phyloP scores from a whole-genome alignment of 1,140 invertebrate genomes.

The Planococcus citri region DNA sequence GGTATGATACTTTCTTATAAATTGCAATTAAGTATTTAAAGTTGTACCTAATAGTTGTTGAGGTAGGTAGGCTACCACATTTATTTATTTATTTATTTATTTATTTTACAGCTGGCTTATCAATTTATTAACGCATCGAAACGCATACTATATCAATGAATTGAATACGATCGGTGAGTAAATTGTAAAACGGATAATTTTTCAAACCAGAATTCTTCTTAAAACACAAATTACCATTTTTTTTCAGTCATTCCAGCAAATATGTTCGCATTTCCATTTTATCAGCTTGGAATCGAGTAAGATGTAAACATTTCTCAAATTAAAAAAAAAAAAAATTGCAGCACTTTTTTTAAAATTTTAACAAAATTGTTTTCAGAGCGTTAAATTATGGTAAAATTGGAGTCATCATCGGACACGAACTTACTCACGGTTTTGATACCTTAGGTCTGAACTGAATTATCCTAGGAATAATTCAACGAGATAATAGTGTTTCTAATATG shows the following conservation, averaged over 20 bases:
- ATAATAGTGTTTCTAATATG: neutral
- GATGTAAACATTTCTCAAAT: neutral
- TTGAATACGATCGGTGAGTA: neutral
- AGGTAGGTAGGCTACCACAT: too few species aligned
- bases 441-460: constrained; percentile 40
- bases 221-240: neutral
- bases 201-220: neutral
- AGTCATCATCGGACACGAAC: constrained; percentile 60
- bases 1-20: neutral
- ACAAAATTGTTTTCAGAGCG: neutral
- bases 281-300: neutral
- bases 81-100: too few species aligned
- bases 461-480: neutral
- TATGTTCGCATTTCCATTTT: neutral
- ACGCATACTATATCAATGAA: neutral
- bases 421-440: constrained; percentile 62
- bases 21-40: too few species aligned
- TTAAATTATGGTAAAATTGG: constrained; percentile 62
- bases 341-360: neutral
- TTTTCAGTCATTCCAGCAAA: neutral
- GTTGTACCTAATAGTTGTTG: too few species aligned
- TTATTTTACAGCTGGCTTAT: neutral
- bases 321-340: too few species aligned
- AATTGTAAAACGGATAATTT: neutral
- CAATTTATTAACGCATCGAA: neutral